These are phyloP conservation scores for Aotus griseimembra DNA, from an alignment of 2,797 vertebrate genomes.

Conservation along the genomic window DNA sequence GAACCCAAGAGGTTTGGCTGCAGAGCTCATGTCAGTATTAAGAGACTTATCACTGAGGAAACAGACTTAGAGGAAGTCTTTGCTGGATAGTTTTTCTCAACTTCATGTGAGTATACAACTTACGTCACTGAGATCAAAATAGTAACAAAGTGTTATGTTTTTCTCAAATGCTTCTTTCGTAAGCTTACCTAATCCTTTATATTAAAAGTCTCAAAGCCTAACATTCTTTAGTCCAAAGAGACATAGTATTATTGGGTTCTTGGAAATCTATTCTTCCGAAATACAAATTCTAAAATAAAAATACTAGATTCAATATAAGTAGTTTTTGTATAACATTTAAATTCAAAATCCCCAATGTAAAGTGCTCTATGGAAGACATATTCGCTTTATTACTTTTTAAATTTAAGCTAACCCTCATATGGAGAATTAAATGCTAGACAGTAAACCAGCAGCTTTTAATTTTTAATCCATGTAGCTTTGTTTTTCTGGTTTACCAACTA, in stretches of 20 bases:
- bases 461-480: not conserved
- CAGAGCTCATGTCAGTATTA: not conserved
- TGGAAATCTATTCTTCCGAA: conserved; percentile 40
- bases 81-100: not conserved
- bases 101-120: not conserved
- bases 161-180: conserved; percentile 15
- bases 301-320: not conserved
- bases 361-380: not conserved
- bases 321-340: not conserved
- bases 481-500: not conserved
- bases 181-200: conserved; percentile 39
- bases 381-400: not conserved
- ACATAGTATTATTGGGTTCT: not conserved
- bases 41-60: not conserved
- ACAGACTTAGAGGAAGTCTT: not conserved
- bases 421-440: not conserved
- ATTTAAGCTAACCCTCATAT: not conserved
- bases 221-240: conserved; percentile 30
- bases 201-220: conserved; percentile 47
- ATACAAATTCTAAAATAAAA: conserved; percentile 44
- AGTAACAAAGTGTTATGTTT: not conserved
- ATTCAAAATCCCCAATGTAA: conserved; percentile 31
- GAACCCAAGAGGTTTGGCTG: not conserved
- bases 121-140: not conserved
- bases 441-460: not conserved